phyloP scores from a whole-genome alignment of 2,113 vertebrate species.

The Seriola aureovittata region DNA sequence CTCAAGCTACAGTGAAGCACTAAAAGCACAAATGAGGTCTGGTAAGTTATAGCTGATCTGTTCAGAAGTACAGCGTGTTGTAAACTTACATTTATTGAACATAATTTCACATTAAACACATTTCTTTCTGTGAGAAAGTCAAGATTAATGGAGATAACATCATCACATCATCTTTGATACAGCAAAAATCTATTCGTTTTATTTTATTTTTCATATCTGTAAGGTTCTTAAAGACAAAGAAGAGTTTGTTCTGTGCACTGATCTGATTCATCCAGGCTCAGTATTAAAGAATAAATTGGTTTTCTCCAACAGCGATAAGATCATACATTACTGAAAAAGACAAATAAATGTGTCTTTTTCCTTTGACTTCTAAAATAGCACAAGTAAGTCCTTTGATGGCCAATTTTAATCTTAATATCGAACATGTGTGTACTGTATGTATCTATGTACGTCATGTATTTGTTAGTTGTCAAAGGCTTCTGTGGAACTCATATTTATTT shows the following conservation, averaged over 20 bases:
- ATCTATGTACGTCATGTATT: not conserved
- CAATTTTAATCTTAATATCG: too few relatives aligned
- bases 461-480: not conserved
- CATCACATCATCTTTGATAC: not conserved
- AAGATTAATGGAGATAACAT: not conserved
- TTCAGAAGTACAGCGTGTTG: not conserved
- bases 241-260: not conserved
- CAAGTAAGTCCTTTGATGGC: not conserved
- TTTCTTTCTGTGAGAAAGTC: not conserved
- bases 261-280: not conserved
- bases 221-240: not conserved
- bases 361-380: not conserved
- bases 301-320: too few relatives aligned
- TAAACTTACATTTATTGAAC: slow-evolving; percentile 1
- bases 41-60: not conserved
- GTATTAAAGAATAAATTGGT: too few relatives aligned
- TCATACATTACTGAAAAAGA: too few relatives aligned
- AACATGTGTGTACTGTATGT: not conserved
- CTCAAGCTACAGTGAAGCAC: not conserved
- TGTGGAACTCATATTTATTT: not conserved
- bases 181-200: not conserved
- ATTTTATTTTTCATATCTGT: not conserved
- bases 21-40: not conserved
- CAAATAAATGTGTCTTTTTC: too few relatives aligned
- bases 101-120: slow-evolving; percentile 1